Evolutionary conservation across 30 jellyfish, hydroid and myxozoan genomes (phyloP), one percentile per base, ranked within the genome.

Genomic region (Hydractinia echinata): DNA sequence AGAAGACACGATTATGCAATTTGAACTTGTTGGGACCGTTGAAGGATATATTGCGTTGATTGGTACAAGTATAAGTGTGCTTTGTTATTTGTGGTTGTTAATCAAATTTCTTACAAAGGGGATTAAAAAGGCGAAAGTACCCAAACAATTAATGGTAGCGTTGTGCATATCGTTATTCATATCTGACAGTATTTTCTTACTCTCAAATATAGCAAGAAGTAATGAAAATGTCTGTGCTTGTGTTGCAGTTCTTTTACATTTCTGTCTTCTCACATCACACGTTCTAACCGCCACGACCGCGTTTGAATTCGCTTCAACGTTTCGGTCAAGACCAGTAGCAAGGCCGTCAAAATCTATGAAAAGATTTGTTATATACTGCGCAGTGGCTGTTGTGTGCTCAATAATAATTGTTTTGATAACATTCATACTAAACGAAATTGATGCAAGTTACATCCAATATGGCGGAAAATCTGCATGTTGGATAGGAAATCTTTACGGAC

Each of bases 401-500:
- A n/a, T 64, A n/a, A 6, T 64, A 64, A 4, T 13, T 7, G 18
- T 13, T 9, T 13, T 64, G 0, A 51, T 64, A 6, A 64, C 74
- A 6, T 44, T 64, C 74, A 13, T 64, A 13, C 39, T 64, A 13
- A 64, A 64, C 39, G 74, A 64, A 64, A 64, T 51, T 7, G 39
- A 64, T n/a, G 74, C 39, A 44, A 51, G 19, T 8, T 44, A 44
- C 19, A 51, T 64, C 0, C 51, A 13, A n/a, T 64, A 64, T 13
- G 74, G 74, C 19, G 74, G 39, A 6, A 64, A 64, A n/a, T 4
- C 10, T n/a, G 18, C 10, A n/a, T 64, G 74, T 13, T 64, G 74
- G 74, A 64, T 64, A n/a, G 74, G 74, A 64, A 64, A 64, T 64
- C 74, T 64, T 13, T 64, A 64, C 39, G 74, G 19, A n/a, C 74